Conservation (phyloP, 2,797 vertebrate genomes). For the Fistularia commersonii region DNA sequence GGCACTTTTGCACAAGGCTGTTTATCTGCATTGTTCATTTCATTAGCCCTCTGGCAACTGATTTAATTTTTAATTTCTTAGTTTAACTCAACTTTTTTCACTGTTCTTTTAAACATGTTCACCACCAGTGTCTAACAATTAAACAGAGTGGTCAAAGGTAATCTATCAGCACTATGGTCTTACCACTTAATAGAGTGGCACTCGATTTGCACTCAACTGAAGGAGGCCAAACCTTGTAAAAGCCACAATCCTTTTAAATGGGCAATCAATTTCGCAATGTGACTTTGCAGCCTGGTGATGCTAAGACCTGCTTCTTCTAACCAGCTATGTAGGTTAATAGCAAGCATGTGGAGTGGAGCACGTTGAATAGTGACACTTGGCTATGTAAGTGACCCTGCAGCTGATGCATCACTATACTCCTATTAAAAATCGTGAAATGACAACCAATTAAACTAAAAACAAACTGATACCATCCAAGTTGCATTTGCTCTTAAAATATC, state of each 20-base stretch:
- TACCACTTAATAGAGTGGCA: conserved; percentile 62
- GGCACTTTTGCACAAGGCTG: conserved; percentile 53
- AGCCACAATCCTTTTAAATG: conserved; percentile 66
- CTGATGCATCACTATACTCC: conserved; percentile 9
- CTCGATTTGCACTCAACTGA: conserved; percentile 60
- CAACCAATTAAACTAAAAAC: conserved; percentile 17
- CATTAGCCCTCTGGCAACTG: conserved; percentile 74
- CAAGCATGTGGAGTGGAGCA: background rate
- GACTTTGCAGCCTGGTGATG: conserved; percentile 56
- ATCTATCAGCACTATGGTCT: conserved; percentile 65
- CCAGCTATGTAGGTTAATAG: conserved; percentile 19
- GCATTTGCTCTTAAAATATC: conserved; percentile 21
- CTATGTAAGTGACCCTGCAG: background rate
- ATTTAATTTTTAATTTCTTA: conserved; percentile 80
- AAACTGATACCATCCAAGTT: conserved; percentile 18
- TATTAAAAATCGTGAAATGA: conserved; percentile 14
- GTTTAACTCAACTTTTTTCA: conserved; percentile 51
- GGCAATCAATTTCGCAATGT: conserved; percentile 70
- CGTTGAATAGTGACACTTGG: conserved; percentile 2
- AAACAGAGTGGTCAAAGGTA: conserved; percentile 66
- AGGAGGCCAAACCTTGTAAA: conserved; percentile 65
- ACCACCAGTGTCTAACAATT: conserved; percentile 65
- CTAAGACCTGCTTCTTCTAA: conserved; percentile 32
- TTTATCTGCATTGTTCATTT: conserved; percentile 82
- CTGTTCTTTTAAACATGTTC: conserved; percentile 55